Evolutionary conservation across 2,797 vertebrate species (phyloP).

Genomic region (Parauchenoglanis punctatus): DNA sequence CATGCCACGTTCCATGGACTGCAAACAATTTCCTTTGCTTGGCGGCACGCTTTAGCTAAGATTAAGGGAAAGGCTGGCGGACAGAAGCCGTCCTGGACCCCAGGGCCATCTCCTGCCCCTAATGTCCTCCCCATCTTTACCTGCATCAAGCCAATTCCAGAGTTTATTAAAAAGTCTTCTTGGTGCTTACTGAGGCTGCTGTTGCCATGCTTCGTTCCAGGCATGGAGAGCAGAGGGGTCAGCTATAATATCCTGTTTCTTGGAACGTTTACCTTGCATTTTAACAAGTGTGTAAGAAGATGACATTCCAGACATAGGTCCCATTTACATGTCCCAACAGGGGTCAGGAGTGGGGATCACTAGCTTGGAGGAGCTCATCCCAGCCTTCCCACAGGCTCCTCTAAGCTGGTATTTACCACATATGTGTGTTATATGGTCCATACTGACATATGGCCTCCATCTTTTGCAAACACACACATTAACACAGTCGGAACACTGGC

Average conservation of each 20-base stretch:
- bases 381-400: slow-evolving; percentile 68
- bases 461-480: slow-evolving; percentile 37
- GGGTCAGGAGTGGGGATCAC: slow-evolving; percentile 62
- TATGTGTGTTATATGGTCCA: slow-evolving; percentile 30
- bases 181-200: slow-evolving; percentile 70
- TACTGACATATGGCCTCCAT: slow-evolving; percentile 36
- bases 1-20: slow-evolving; percentile 79
- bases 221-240: slow-evolving; percentile 58
- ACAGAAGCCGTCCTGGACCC: slow-evolving; percentile 71
- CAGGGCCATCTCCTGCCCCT: slow-evolving; percentile 65
- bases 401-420: slow-evolving; percentile 58
- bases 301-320: slow-evolving; percentile 78
- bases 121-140: slow-evolving; percentile 68
- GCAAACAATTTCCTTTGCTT: slow-evolving; percentile 83
- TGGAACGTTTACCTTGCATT: slow-evolving; percentile 79
- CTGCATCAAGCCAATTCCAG: slow-evolving; percentile 76
- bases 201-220: slow-evolving; percentile 66
- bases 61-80: slow-evolving; percentile 77
- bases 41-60: slow-evolving; percentile 73
- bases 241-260: slow-evolving; percentile 82
- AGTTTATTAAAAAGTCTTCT: slow-evolving; percentile 82
- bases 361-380: slow-evolving; percentile 66
- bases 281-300: slow-evolving; percentile 78
- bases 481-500: slow-evolving; percentile 28
- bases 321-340: slow-evolving; percentile 68